A percentile compares a stretch with the other conserved stretches of the same genome.
Conservation (phyloP, 2,113 vertebrate genomes). For the mouse (Mus musculus) region DNA sequence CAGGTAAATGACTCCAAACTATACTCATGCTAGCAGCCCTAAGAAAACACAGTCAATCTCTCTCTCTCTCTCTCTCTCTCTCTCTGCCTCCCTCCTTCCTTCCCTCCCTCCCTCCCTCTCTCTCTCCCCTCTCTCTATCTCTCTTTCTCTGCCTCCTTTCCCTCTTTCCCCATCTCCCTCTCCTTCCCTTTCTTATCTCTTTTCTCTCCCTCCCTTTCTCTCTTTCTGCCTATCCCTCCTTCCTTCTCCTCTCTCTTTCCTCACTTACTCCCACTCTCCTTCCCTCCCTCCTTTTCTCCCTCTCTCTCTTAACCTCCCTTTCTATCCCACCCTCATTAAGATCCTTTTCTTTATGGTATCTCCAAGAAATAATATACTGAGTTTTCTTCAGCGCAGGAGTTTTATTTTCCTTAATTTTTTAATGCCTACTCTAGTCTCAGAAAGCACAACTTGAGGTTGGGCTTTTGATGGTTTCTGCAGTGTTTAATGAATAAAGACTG, state of each 20-base stretch:
- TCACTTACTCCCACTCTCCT: background rate
- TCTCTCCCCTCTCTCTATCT: rapidly evolving
- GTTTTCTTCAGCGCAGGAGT: background rate
- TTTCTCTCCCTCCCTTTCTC: background rate
- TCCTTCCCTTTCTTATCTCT: background rate
- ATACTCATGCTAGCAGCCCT: background rate
- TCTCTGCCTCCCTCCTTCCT: background rate
- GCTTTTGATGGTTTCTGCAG: background rate
- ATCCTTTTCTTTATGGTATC: background rate
- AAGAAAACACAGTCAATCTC: background rate
- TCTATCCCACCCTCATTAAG: too few species aligned
- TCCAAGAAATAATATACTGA: background rate
- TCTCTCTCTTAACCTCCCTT: background rate
- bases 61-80: background rate
- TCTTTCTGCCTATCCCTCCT: too few species aligned
- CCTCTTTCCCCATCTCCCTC: too few species aligned
- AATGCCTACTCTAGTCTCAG: background rate
- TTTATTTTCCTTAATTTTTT: slow-evolving; percentile 52
- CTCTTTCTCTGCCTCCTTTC: background rate
- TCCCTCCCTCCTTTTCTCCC: too few species aligned
- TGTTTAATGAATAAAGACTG: slow-evolving; percentile 23
- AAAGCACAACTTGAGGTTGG: slow-evolving; percentile 23
- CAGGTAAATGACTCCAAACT: background rate
- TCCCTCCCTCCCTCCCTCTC: background rate
- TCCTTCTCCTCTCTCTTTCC: background rate